phyloP scores from a whole-genome alignment of 2,113 vertebrate species.

The Acinonyx jubatus region DNA sequence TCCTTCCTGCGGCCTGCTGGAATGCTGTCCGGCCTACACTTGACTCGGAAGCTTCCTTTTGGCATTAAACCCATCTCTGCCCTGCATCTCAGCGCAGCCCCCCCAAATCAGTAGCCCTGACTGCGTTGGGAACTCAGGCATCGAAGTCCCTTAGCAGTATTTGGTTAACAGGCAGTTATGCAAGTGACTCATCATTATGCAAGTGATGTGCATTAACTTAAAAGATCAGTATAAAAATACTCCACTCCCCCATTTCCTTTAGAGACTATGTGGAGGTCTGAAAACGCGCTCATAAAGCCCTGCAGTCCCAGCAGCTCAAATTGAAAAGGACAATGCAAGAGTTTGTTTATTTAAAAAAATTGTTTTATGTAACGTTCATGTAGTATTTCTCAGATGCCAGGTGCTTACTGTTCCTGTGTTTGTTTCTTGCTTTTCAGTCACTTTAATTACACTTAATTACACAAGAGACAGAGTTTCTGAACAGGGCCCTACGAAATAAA shows the following conservation, averaged over 20 bases:
- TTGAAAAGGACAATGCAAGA: neutral
- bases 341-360: neutral
- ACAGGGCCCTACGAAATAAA: neutral
- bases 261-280: neutral
- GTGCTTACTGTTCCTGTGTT: no score
- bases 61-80: neutral
- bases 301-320: neutral
- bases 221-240: neutral
- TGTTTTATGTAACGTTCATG: neutral
- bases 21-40: fast-evolving
- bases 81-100: neutral
- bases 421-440: neutral
- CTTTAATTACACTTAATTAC: neutral
- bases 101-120: fast-evolving
- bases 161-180: neutral
- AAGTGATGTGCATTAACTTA: neutral
- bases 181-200: neutral
- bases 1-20: neutral
- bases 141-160: neutral
- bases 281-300: neutral
- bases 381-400: neutral
- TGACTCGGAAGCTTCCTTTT: neutral
- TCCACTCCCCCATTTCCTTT: neutral
- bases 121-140: no score
- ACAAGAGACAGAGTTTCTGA: neutral